phyloP scores from a whole-genome alignment of 1,140 invertebrate species.

The Drosophila serrata region DNA sequence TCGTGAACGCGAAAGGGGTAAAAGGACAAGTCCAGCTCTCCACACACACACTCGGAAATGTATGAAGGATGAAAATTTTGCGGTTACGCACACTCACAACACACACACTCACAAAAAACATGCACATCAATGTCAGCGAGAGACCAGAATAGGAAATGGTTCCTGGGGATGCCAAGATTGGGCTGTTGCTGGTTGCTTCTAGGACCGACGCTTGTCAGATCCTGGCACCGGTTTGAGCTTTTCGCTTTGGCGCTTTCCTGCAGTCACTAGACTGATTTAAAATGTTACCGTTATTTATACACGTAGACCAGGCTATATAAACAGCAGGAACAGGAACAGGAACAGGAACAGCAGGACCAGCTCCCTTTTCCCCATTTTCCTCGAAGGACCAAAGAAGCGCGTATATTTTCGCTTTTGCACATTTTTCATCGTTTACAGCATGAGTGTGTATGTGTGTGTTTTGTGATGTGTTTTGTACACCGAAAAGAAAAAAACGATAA shows the following conservation, averaged over 20 bases:
- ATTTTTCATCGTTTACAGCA: conserved; percentile 80
- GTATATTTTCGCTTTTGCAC: conserved; percentile 55
- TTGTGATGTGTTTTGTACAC: conserved; percentile 14
- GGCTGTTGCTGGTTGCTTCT: conserved; percentile 26
- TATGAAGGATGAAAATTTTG: conserved; percentile 78
- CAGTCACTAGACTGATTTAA: conserved; percentile 82
- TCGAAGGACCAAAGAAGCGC: conserved; percentile 20
- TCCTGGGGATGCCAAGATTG: conserved; percentile 49
- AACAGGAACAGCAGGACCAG: conserved; percentile 28
- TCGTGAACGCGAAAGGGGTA: conserved; percentile 38
- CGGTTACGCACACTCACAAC: conserved; percentile 52
- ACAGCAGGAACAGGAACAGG: conserved; percentile 45
- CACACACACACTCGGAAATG: conserved; percentile 41
- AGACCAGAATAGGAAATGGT: conserved; percentile 56
- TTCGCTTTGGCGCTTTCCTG: conserved; percentile 76
- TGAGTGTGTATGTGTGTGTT: conserved; percentile 16
- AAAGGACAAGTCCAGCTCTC: conserved; percentile 40
- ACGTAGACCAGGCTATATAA: conserved; percentile 75
- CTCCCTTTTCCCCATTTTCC: conserved; percentile 7
- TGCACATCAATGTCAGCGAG: conserved; percentile 75
- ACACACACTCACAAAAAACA: conserved; percentile 15
- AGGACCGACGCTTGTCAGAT: conserved; percentile 52
- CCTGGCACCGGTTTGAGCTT: conserved; percentile 71
- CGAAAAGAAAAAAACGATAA: not conserved
- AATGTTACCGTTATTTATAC: conserved; percentile 84